These are phyloP conservation scores for Myrmophylax atrothorax DNA, from an alignment of 2,113 vertebrate genomes.

Conservation along the genomic window DNA sequence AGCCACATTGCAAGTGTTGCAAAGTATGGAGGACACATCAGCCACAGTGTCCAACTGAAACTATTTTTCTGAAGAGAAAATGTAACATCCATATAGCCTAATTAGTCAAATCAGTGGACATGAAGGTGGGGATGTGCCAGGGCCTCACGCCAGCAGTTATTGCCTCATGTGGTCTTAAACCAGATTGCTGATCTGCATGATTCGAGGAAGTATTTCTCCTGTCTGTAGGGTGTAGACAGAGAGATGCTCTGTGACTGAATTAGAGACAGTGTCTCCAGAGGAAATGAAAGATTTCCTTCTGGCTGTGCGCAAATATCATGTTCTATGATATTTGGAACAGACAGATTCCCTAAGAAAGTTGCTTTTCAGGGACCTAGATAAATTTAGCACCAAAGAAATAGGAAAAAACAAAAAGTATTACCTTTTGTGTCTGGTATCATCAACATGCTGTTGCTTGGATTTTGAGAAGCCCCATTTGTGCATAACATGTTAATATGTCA, in stretches of 20 bases:
- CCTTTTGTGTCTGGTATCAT: background rate
- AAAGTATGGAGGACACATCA: background rate
- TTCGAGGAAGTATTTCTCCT: background rate
- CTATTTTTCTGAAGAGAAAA: background rate
- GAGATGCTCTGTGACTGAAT: background rate
- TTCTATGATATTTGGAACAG: background rate
- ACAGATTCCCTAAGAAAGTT: background rate
- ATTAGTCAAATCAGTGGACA: slow-evolving; percentile 76
- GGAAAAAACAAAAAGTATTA: background rate
- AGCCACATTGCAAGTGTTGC: background rate
- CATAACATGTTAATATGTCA: background rate
- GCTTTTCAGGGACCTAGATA: background rate
- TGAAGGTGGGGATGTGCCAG: slow-evolving; percentile 74
- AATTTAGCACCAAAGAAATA: background rate
- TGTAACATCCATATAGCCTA: slow-evolving; percentile 53
- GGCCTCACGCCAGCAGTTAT: slow-evolving; percentile 66
- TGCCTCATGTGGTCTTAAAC: slow-evolving; percentile 67
- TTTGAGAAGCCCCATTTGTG: background rate
- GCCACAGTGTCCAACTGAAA: background rate
- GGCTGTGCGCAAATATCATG: background rate
- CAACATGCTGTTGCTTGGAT: background rate
- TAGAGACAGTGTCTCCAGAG: background rate
- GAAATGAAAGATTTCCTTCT: background rate
- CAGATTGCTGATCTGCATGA: slow-evolving; percentile 69
- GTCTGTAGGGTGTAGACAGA: background rate